Conservation (phyloP, 2,113 vertebrate species). For the Corydoras maculifer region DNA sequence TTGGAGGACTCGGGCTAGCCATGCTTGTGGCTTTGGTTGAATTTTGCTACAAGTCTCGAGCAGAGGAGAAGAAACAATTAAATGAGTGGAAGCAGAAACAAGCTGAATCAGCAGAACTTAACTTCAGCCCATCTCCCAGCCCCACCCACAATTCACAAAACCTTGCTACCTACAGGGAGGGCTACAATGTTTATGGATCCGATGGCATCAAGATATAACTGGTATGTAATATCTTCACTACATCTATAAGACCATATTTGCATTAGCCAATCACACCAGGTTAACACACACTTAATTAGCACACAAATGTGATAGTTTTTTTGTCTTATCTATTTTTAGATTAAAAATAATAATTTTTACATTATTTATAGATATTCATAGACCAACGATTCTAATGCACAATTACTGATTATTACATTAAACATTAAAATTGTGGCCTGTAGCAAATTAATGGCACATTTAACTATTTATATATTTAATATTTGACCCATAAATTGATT, state of each 20-base stretch:
- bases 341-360: too few species aligned
- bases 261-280: too few species aligned
- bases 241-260: background rate
- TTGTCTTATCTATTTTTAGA: too few species aligned
- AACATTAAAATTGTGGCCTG: too few species aligned
- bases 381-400: too few species aligned
- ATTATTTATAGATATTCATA: too few species aligned
- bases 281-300: too few species aligned
- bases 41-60: slow-evolving; percentile 99
- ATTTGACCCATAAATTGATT: too few species aligned
- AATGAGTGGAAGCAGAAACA: slow-evolving; percentile 85
- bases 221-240: slow-evolving; percentile 75
- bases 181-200: slow-evolving; percentile 99
- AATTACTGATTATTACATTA: too few species aligned
- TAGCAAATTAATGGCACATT: too few species aligned
- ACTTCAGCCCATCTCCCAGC: slow-evolving; percentile 93
- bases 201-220: slow-evolving; percentile 99
- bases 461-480: too few species aligned
- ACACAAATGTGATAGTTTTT: too few species aligned
- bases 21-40: slow-evolving; percentile 99
- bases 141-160: slow-evolving; percentile 99
- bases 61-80: slow-evolving; percentile 71
- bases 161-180: slow-evolving; percentile 99
- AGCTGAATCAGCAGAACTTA: slow-evolving; percentile 94
- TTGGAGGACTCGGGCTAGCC: slow-evolving; percentile 96